Evolutionary conservation across 2,888 invertebrate genomes (phyloP), one percentile per base, ranked within the genome.

Genomic region (Eristalis intricaria): DNA sequence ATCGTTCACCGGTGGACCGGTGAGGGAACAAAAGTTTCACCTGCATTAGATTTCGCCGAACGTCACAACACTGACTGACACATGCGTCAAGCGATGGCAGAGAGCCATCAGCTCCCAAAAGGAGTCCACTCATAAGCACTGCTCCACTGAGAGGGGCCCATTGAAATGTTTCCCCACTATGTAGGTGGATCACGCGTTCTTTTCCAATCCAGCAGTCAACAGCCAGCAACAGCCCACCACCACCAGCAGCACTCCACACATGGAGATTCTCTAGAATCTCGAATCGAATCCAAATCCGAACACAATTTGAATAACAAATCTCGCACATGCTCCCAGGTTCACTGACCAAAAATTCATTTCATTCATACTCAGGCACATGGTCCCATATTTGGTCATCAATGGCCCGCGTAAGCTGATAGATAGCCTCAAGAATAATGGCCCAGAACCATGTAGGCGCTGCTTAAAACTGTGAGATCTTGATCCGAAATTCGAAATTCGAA

Each of bases 281-380:
- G 26, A 23, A 26, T 58, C 68, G 61, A 58, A 43, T 32, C 58
- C 61, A 74, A 65, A 61, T 40, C 40, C 61, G 5, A 77, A 64
- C 61, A 1, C 11, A 68, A 87, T 71, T 79, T 83, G 79, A 87
- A 87, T 87, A 87, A 83, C 78, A 86, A 86, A 82, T 82, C 78
- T 71, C 76, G 78, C 87, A 80, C 82, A 82, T 76, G 82, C 69
- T 73, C 76, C 35, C 68, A 73, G 80, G 87, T 87, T 87, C 87
- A 87, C 60, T 84, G 87, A 84, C 87, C 87, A 84, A 87, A 86
- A 86, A 77, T 64, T 68, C 63, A 79, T 80, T 79, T 80, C 79
- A 79, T 87, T 84, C 84, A 87, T 73, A 79, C 75, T 79, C 63
- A 43, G 79, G 61, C 84, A 71, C 63, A 69, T 63, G 75, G 61